phyloP scores from a whole-genome alignment of 2,888 invertebrate genomes.

The Pheosia tremula region DNA sequence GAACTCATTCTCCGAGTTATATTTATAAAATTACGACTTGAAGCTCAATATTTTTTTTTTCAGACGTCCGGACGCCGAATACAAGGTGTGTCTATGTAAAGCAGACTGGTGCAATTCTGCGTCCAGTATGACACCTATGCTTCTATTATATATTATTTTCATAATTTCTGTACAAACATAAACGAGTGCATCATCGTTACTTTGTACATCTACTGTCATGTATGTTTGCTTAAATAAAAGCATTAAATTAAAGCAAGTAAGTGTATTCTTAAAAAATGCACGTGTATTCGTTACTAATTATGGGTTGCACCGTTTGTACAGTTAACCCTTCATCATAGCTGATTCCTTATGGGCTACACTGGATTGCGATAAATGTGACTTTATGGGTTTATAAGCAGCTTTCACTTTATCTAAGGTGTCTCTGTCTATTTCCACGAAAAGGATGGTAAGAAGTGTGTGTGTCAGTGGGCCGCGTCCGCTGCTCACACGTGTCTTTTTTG shows the following conservation, averaged over 20 bases:
- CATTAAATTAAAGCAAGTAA: no score
- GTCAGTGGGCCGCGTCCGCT: conserved; percentile 81
- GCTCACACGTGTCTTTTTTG: conserved; percentile 69
- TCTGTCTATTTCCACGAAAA: conserved; percentile 81
- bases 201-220: conserved; percentile 13
- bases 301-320: conserved; percentile 26
- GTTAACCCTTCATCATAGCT: conserved; percentile 48
- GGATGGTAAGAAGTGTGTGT: conserved; percentile 80
- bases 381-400: conserved; percentile 78
- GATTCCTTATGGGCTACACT: conserved; percentile 57
- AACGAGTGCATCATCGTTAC: conserved; percentile 15
- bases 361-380: conserved; percentile 74
- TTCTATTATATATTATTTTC: conserved; percentile 18
- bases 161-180: conserved; percentile 16
- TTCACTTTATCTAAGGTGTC: conserved; percentile 80
- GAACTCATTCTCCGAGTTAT: no score
- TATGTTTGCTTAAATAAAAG: conserved; percentile 15
- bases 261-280: no score
- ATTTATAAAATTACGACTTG: no score
- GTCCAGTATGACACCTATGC: conserved; percentile 18
- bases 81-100: conserved; percentile 71
- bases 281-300: conserved; percentile 18
- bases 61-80: conserved; percentile 69
- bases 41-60: conserved; percentile 31
- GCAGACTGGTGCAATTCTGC: conserved; percentile 72